These are phyloP conservation scores for Xenopus laevis DNA, from an alignment of 2,113 vertebrate genomes.

Conservation along the genomic window DNA sequence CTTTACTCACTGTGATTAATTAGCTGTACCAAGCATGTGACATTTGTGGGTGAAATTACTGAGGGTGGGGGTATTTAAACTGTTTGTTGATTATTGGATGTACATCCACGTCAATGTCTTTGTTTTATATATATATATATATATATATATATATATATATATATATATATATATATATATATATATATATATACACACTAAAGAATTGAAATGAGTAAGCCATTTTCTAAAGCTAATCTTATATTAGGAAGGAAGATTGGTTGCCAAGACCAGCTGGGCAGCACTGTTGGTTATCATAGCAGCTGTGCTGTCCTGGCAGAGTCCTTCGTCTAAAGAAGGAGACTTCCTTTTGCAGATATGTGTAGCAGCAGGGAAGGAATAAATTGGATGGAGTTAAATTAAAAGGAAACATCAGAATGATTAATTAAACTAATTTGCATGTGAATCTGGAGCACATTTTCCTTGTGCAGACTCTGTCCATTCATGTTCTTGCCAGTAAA, in stretches of 20 bases:
- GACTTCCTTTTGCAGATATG: background rate
- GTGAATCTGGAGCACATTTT: constrained; percentile 31
- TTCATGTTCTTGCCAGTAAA: constrained; percentile 11
- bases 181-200: too few relatives aligned
- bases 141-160: too few relatives aligned
- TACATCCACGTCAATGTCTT: too few relatives aligned
- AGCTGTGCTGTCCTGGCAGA: constrained; percentile 25
- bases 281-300: constrained; percentile 1
- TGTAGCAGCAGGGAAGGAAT: constrained; percentile 37
- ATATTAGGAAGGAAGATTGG: background rate
- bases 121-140: too few relatives aligned
- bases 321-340: background rate
- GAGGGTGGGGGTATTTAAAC: too few relatives aligned
- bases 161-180: too few relatives aligned
- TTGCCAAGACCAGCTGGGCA: constrained; percentile 30
- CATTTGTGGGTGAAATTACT: too few relatives aligned
- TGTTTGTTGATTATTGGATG: too few relatives aligned
- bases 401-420: constrained; percentile 38
- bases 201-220: too few relatives aligned
- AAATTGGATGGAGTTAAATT: constrained; percentile 37
- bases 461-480: constrained; percentile 20
- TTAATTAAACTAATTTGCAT: constrained; percentile 40
- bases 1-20: too few relatives aligned
- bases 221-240: too few relatives aligned
- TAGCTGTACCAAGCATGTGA: too few relatives aligned